These are phyloP conservation scores for Puffinus mauretanicus DNA, from an alignment of 2,113 vertebrate genomes.

Conservation along the genomic window DNA sequence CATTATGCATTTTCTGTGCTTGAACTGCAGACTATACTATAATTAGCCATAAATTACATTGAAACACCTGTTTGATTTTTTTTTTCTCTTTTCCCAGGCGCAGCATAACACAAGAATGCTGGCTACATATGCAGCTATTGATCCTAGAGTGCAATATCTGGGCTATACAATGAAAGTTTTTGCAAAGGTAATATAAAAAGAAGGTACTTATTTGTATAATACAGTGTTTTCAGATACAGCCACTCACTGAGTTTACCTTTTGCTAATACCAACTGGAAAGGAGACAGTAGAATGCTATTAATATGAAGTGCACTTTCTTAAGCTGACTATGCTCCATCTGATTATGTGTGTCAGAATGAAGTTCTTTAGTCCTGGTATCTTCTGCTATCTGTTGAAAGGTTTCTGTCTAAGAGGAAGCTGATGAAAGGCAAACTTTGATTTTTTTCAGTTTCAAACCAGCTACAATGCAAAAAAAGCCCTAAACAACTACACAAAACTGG, in stretches of 20 bases:
- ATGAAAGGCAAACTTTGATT: not conserved
- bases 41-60: not conserved
- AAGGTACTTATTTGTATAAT: not conserved
- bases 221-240: not conserved
- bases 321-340: not conserved
- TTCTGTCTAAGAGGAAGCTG: not conserved
- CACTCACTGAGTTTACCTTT: not conserved
- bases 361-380: not conserved
- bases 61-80: not conserved
- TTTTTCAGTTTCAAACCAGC: not conserved
- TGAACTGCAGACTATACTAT: not conserved
- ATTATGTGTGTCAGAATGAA: not conserved
- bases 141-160: conserved; percentile 91
- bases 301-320: not conserved
- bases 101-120: conserved; percentile 98
- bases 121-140: conserved; percentile 93
- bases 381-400: not conserved
- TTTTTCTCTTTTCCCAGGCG: conserved; percentile 76
- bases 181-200: conserved; percentile 85
- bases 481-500: not conserved
- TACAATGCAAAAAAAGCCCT: not conserved
- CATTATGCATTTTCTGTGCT: not conserved
- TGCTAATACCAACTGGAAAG: not conserved
- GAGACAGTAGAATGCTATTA: not conserved
- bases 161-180: conserved; percentile 99